phyloP scores from a whole-genome alignment of 2,113 vertebrate genomes.

The Gorsachius goisagi region DNA sequence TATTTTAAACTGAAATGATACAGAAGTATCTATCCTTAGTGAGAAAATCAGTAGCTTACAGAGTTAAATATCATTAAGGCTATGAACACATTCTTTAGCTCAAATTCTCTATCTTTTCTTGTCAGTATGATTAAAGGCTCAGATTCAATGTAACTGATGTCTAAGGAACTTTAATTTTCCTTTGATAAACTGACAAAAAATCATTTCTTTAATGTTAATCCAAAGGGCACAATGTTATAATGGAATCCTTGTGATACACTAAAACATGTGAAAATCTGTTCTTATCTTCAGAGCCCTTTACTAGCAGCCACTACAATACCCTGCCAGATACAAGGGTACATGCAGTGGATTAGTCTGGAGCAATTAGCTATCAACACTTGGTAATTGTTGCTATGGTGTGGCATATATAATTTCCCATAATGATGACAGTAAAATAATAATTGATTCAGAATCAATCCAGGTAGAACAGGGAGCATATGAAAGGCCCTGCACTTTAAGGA shows the following conservation, averaged over 20 bases:
- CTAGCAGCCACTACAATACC: conserved; percentile 1
- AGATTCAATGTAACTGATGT: conserved; percentile 57
- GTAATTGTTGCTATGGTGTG: background rate
- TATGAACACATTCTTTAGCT: conserved; percentile 22
- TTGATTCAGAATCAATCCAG: background rate
- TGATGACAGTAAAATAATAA: background rate
- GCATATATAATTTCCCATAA: background rate
- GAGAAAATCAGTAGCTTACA: background rate
- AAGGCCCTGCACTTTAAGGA: background rate
- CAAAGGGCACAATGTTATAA: conserved; percentile 62
- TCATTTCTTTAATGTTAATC: conserved; percentile 70
- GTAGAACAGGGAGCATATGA: background rate
- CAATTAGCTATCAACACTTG: conserved; percentile 10
- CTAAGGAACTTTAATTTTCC: conserved; percentile 65
- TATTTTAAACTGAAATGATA: background rate
- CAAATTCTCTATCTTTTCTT: conserved; percentile 57
- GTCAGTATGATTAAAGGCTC: conserved; percentile 74
- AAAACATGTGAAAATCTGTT: conserved; percentile 58
- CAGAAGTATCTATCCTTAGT: background rate
- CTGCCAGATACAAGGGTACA: background rate
- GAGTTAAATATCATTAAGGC: conserved; percentile 43
- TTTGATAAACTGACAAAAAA: conserved; percentile 68
- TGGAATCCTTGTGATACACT: conserved; percentile 56
- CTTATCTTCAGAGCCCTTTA: conserved; percentile 42
- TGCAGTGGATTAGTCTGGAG: background rate